Percentiles rank a stretch among this genome's conserved stretches.
Conservation (phyloP, 2,113 vertebrate species). For the Scophthalmus maximus region DNA sequence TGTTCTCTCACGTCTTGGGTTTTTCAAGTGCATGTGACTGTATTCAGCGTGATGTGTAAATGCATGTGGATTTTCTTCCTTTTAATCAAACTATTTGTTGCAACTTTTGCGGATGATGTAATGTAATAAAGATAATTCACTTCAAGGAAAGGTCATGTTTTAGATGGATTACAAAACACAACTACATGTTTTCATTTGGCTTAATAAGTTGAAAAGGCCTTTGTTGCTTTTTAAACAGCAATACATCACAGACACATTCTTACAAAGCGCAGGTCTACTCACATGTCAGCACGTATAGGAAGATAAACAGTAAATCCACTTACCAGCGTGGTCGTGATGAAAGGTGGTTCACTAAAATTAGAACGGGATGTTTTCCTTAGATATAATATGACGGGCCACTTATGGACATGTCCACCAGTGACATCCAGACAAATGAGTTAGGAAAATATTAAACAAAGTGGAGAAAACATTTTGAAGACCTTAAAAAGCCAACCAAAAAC, state of each 20-base stretch:
- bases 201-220: neutral
- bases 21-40: neutral
- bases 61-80: neutral
- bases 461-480: conserved; percentile 12
- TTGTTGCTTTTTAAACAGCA: neutral
- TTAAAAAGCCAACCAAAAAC: conserved; percentile 10
- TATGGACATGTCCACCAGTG: conserved; percentile 10
- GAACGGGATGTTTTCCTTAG: conserved; percentile 38
- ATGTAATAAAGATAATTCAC: neutral
- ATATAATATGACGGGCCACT: conserved; percentile 4
- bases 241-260: neutral
- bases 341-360: conserved; percentile 3
- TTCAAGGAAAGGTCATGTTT: neutral
- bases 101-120: neutral
- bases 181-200: neutral
- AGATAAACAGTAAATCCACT: conserved; percentile 4
- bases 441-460: conserved; percentile 12
- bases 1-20: neutral
- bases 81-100: neutral
- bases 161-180: neutral
- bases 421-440: conserved; percentile 13
- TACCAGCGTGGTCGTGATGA: conserved; percentile 8
- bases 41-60: neutral
- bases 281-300: neutral
- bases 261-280: neutral